A percentile compares a stretch with the other conserved stretches of the same genome.
Evolutionary conservation across 53 echinoderm and acorn worm species (phyloP).

Genomic region (Holothuria scabra): DNA sequence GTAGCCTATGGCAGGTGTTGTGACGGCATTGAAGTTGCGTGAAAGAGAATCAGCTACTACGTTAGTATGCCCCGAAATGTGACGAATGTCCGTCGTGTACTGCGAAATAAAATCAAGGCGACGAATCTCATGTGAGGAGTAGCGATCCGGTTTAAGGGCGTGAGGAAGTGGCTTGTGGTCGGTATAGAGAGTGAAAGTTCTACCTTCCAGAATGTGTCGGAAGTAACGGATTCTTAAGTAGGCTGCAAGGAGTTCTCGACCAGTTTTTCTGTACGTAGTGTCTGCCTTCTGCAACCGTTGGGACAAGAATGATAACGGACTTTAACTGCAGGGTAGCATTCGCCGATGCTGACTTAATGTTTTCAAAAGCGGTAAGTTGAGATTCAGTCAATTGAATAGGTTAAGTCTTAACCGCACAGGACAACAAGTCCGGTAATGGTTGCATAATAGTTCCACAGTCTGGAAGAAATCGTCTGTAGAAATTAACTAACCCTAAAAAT

Average conservation of each 20-base stretch:
- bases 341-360: conserved; percentile 31
- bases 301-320: conserved; percentile 57
- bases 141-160: no score
- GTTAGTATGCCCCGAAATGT: no score
- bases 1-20: no score
- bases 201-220: conserved; percentile 48
- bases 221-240: conserved; percentile 54
- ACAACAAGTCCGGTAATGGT: conserved; percentile 53
- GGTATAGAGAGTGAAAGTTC: no score
- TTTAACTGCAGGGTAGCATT: conserved; percentile 22
- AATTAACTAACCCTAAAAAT: conserved; percentile 51
- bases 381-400: not conserved
- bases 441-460: conserved; percentile 19
- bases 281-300: conserved; percentile 38
- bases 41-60: no score
- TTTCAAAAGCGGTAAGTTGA: conserved; percentile 1
- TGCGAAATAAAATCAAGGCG: no score
- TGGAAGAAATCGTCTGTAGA: conserved; percentile 54
- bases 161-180: no score
- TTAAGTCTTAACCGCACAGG: not conserved
- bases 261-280: conserved; percentile 51
- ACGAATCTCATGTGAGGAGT: no score
- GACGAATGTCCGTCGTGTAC: no score
- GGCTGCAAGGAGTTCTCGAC: conserved; percentile 48
- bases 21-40: no score